These are phyloP conservation scores for Calameuta idolon DNA, from an alignment of 2,888 invertebrate species.

Conservation along the genomic window DNA sequence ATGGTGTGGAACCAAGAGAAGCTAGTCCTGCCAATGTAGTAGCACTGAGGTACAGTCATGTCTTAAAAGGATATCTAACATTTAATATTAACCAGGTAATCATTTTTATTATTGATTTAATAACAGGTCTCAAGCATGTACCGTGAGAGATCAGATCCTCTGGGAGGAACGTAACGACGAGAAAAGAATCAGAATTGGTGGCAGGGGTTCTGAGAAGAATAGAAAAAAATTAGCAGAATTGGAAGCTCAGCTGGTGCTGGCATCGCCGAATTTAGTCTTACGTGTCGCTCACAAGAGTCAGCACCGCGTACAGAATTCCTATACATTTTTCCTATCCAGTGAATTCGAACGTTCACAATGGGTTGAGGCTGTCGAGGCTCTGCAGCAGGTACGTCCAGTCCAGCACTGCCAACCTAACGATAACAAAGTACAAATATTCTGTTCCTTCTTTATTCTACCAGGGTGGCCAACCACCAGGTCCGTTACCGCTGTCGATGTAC, in stretches of 20 bases:
- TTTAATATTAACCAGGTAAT: constrained; percentile 1
- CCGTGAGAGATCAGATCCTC: constrained; percentile 85
- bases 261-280: constrained; percentile 90
- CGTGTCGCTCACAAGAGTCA: constrained; percentile 80
- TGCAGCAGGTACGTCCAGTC: constrained; percentile 72
- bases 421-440: neutral
- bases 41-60: constrained; percentile 71
- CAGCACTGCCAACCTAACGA: neutral
- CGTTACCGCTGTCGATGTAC: constrained; percentile 76
- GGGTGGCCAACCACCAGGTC: constrained; percentile 70
- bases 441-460: constrained; percentile 28
- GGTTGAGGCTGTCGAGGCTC: constrained; percentile 89
- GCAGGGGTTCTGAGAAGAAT: constrained; percentile 82
- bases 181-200: constrained; percentile 74
- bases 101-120: constrained; percentile 12
- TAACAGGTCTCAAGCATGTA: constrained; percentile 82
- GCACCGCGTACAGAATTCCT: constrained; percentile 73
- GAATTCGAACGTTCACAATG: constrained; percentile 95
- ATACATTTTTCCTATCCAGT: constrained; percentile 90
- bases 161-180: constrained; percentile 78
- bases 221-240: constrained; percentile 91
- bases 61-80: neutral
- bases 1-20: constrained; percentile 77
- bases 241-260: constrained; percentile 89
- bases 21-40: constrained; percentile 86